A percentile compares a stretch with the other conserved stretches of the same genome.
Conservation (phyloP, 2,888 invertebrate genomes). For the Drosophila villosipedis region DNA sequence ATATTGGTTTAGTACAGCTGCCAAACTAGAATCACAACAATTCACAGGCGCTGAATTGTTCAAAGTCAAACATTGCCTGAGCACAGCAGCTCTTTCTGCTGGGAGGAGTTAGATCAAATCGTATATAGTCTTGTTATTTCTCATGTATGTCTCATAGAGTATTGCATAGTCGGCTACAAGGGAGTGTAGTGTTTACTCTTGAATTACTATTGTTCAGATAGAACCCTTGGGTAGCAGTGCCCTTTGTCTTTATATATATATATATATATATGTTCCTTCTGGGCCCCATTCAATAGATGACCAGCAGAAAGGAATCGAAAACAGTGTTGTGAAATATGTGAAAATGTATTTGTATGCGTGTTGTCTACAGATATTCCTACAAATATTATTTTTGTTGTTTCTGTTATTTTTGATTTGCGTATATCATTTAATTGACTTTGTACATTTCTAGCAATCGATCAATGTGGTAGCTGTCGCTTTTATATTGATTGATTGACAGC, state of each 20-base stretch:
- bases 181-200: neutral
- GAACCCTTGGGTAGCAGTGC: conserved; percentile 29
- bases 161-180: neutral
- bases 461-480: neutral
- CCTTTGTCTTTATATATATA: conserved; percentile 52
- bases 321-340: neutral
- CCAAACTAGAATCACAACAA: neutral
- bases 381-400: neutral
- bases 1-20: neutral
- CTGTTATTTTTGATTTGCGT: neutral
- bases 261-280: neutral
- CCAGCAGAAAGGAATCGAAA: conserved; percentile 4
- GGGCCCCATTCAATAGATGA: conserved; percentile 50
- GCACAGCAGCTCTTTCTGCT: neutral
- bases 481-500: conserved; percentile 1
- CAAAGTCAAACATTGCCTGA: neutral
- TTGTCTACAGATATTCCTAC: neutral
- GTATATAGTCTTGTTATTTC: neutral
- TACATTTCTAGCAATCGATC: conserved; percentile 2
- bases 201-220: conserved; percentile 52
- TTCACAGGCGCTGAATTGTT: neutral
- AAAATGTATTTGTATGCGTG: neutral
- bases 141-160: neutral
- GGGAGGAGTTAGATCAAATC: neutral
- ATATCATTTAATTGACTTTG: conserved; percentile 1